Evolutionary conservation across 2,797 vertebrate genomes (phyloP).

Genomic region (Scolopax bukidnonensis): DNA sequence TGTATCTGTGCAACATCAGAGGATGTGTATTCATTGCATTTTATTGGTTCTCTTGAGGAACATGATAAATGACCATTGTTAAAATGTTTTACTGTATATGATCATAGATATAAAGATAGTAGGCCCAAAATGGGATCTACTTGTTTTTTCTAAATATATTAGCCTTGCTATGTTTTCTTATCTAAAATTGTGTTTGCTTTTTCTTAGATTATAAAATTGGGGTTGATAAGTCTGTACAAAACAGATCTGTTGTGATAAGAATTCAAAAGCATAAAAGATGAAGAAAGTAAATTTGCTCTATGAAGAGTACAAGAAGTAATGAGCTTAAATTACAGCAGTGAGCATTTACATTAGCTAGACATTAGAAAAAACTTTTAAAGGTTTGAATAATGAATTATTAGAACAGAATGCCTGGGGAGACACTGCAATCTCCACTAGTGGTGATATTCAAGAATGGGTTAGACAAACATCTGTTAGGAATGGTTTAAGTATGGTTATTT

Average conservation of each 20-base stretch:
- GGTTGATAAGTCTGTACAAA: neutral
- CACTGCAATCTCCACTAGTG: neutral
- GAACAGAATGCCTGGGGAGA: neutral
- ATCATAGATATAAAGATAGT: slow-evolving; percentile 61
- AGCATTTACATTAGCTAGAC: neutral
- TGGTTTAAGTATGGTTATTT: neutral
- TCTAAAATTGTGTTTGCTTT: neutral
- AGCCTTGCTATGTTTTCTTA: slow-evolving; percentile 55
- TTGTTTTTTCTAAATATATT: slow-evolving; percentile 54
- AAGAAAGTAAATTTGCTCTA: neutral
- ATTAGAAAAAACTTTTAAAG: neutral
- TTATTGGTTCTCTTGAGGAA: slow-evolving; percentile 74
- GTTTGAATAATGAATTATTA: neutral
- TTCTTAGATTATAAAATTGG: neutral
- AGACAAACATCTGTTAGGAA: neutral
- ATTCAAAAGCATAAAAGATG: neutral
- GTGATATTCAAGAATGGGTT: neutral
- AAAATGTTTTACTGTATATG: slow-evolving; percentile 65
- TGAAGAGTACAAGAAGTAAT: neutral
- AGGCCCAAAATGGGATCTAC: slow-evolving; percentile 57
- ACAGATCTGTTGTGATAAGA: neutral
- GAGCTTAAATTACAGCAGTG: neutral
- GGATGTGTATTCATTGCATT: slow-evolving; percentile 75
- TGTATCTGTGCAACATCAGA: slow-evolving; percentile 70
- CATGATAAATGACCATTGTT: slow-evolving; percentile 72